Evolutionary conservation across 2,888 invertebrate species (phyloP).

Genomic region (Spodoptera littoralis): DNA sequence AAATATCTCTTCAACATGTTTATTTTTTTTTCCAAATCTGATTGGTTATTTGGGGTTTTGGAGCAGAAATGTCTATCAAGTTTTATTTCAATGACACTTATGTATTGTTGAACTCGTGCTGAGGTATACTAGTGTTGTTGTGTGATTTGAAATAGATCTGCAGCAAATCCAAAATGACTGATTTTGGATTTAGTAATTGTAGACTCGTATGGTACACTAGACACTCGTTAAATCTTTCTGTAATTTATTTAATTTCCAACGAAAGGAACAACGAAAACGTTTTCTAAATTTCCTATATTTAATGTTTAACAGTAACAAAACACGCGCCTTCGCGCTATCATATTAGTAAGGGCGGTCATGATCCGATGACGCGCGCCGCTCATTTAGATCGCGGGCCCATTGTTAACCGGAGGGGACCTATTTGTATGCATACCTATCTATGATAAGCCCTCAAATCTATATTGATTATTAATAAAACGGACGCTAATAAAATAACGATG

Average conservation of each 20-base stretch:
- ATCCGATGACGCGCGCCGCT: slow-evolving; percentile 56
- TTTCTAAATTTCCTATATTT: background rate
- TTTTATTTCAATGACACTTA: too few relatives aligned
- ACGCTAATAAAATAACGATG: slow-evolving; percentile 44
- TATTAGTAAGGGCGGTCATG: slow-evolving; percentile 59
- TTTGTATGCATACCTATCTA: slow-evolving; percentile 66
- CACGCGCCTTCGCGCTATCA: slow-evolving; percentile 36
- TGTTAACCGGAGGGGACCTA: slow-evolving; percentile 57
- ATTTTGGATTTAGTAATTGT: too few relatives aligned
- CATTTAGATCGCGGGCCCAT: slow-evolving; percentile 61
- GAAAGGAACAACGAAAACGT: background rate
- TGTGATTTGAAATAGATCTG: too few relatives aligned
- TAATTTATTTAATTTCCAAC: too few relatives aligned
- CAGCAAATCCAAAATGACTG: too few relatives aligned
- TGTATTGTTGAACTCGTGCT: too few relatives aligned
- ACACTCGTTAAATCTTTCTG: too few relatives aligned
- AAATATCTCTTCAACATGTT: background rate
- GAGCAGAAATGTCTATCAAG: too few relatives aligned
- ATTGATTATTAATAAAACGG: slow-evolving; percentile 66
- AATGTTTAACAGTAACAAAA: slow-evolving; percentile 31
- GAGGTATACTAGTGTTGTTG: too few relatives aligned
- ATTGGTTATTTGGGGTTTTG: too few relatives aligned
- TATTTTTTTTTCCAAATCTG: too few relatives aligned
- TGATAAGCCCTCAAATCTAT: slow-evolving; percentile 61
- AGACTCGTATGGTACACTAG: too few relatives aligned